Conservation (phyloP, 2,797 vertebrate genomes). For the Syngnathus rostellatus region DNA sequence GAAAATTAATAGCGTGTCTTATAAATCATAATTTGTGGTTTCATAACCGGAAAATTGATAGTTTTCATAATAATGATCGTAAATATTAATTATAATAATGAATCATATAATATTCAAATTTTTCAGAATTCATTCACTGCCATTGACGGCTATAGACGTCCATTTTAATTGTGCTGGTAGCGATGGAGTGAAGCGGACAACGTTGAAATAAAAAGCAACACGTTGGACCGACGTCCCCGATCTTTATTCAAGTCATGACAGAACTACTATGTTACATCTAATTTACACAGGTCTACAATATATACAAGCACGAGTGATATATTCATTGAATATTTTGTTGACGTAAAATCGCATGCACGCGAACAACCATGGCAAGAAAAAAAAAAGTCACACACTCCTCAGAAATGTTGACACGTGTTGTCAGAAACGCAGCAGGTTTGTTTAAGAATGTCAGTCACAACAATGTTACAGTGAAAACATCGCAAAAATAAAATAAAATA, state of each 20-base stretch:
- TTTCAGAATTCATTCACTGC: too few species aligned
- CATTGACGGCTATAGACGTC: too few species aligned
- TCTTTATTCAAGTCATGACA: conserved; percentile 57
- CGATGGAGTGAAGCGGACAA: too few species aligned
- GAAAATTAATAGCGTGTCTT: too few species aligned
- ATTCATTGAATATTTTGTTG: conserved; percentile 36
- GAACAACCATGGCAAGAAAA: conserved; percentile 30
- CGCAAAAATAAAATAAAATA: not conserved
- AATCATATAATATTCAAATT: too few species aligned
- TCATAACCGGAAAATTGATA: too few species aligned
- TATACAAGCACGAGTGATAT: conserved; percentile 53
- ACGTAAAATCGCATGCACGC: conserved; percentile 15
- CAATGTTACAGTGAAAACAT: not conserved
- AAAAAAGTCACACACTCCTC: conserved; percentile 38
- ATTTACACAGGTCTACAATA: conserved; percentile 54
- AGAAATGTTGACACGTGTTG: conserved; percentile 47
- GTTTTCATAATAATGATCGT: too few species aligned
- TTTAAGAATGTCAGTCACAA: not conserved
- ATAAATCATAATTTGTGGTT: too few species aligned
- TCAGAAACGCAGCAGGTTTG: conserved; percentile 19
- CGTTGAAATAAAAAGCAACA: not conserved
- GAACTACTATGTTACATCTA: conserved; percentile 51
- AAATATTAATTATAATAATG: too few species aligned
- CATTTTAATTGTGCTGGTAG: too few species aligned
- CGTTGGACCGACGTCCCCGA: conserved; percentile 28